Percentiles rank a stretch among this genome's conserved stretches.
phyloP scores from a whole-genome alignment of 2,797 vertebrate species.

The Buceros bicornis region DNA sequence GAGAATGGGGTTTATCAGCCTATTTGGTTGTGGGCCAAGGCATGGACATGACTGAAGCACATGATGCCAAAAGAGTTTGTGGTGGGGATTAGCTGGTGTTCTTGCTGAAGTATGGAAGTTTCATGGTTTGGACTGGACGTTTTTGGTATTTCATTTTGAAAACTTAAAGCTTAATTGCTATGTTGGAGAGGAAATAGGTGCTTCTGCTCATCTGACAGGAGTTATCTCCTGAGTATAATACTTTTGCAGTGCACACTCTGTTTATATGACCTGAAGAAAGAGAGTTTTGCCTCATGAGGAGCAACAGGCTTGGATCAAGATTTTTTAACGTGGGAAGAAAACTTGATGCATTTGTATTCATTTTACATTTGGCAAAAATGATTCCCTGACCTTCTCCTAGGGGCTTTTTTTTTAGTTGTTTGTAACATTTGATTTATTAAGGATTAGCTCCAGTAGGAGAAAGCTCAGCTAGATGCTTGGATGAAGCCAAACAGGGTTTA shows the following conservation, averaged over 20 bases:
- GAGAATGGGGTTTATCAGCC: background rate
- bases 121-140: background rate
- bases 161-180: background rate
- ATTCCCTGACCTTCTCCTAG: slow-evolving; percentile 23
- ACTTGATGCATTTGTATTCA: slow-evolving; percentile 16
- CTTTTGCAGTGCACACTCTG: background rate
- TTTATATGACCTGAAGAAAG: slow-evolving; percentile 19
- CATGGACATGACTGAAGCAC: background rate
- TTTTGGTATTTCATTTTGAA: background rate
- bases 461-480: slow-evolving; percentile 38
- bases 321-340: slow-evolving; percentile 33
- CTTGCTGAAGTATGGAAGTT: background rate
- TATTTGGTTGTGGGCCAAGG: background rate
- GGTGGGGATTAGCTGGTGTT: background rate
- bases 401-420: slow-evolving; percentile 29
- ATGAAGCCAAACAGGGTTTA: slow-evolving; percentile 46
- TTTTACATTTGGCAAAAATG: slow-evolving; percentile 38
- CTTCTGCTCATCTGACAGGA: background rate
- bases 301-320: background rate
- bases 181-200: background rate
- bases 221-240: background rate
- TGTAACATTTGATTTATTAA: slow-evolving; percentile 54
- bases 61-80: background rate
- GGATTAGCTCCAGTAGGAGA: slow-evolving; percentile 40
- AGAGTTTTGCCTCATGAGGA: background rate